Conservation (phyloP, 1,140 invertebrate species). For the Trichonephila clavipes region DNA sequence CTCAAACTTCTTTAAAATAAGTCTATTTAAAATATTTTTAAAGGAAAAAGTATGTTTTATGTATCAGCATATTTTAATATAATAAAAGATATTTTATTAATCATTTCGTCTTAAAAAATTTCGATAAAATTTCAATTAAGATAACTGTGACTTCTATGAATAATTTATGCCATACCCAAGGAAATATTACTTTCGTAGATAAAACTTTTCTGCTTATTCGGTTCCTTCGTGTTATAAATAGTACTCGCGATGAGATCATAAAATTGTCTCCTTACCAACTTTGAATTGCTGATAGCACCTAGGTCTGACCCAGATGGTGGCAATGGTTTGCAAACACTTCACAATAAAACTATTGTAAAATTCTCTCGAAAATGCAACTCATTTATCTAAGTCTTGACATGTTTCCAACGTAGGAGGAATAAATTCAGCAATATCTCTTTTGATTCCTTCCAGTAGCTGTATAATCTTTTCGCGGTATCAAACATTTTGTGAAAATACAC, state of each 20-base stretch:
- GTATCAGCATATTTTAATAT: too few relatives aligned
- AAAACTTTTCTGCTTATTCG: background rate
- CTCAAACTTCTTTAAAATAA: too few relatives aligned
- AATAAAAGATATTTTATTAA: too few relatives aligned
- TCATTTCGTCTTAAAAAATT: too few relatives aligned
- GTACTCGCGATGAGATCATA: background rate
- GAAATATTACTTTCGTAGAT: background rate
- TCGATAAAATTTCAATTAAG: too few relatives aligned
- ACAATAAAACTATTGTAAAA: background rate
- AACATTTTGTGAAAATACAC: constrained; percentile 22
- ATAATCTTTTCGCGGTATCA: constrained; percentile 18
- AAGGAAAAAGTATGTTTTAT: too few relatives aligned
- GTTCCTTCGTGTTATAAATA: background rate
- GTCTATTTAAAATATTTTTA: too few relatives aligned
- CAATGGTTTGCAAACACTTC: constrained; percentile 23
- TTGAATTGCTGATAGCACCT: constrained; percentile 11
- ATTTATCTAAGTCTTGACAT: constrained; percentile 18
- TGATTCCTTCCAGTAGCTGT: constrained; percentile 21
- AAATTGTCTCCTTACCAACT: background rate
- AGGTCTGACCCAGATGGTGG: background rate
- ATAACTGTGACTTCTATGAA: background rate
- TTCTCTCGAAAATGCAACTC: constrained; percentile 29
- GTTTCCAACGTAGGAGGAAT: constrained; percentile 8
- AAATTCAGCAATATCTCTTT: constrained; percentile 9
- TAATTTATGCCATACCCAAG: background rate